phyloP scores from a whole-genome alignment of 1,140 invertebrate species.

The Archivesica marissinica region DNA sequence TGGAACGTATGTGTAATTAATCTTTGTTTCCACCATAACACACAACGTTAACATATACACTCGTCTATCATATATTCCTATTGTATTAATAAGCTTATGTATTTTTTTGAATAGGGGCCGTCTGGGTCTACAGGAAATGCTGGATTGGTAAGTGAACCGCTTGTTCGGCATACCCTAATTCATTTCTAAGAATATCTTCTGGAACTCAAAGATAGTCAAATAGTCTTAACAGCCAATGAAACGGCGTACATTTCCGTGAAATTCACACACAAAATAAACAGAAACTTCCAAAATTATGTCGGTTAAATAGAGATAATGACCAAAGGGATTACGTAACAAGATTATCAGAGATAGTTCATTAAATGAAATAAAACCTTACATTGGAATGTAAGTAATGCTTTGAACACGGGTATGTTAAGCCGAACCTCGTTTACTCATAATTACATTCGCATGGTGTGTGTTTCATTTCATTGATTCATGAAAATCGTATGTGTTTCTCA shows the following conservation, averaged over 20 bases:
- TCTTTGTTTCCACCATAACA: no score
- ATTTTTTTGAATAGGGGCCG: constrained; percentile 70
- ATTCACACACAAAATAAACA: background rate
- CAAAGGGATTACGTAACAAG: background rate
- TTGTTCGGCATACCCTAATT: background rate
- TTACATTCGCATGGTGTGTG: constrained; percentile 22
- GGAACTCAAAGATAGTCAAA: no score
- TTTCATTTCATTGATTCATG: constrained; percentile 25
- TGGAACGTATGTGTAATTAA: no score
- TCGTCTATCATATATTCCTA: no score
- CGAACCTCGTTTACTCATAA: background rate
- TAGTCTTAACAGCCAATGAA: no score
- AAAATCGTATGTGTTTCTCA: background rate
- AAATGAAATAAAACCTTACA: background rate
- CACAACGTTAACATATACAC: no score
- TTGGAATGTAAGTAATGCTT: constrained; percentile 6
- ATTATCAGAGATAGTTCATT: background rate
- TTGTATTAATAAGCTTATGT: no score
- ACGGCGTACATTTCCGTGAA: no score
- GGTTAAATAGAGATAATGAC: background rate
- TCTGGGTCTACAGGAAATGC: constrained; percentile 69
- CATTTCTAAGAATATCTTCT: background rate
- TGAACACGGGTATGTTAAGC: constrained; percentile 22
- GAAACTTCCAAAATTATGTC: background rate
- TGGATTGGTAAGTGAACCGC: constrained; percentile 74